phyloP scores from a whole-genome alignment of 2,797 vertebrate species.

The Sebastolobus altivelis region DNA sequence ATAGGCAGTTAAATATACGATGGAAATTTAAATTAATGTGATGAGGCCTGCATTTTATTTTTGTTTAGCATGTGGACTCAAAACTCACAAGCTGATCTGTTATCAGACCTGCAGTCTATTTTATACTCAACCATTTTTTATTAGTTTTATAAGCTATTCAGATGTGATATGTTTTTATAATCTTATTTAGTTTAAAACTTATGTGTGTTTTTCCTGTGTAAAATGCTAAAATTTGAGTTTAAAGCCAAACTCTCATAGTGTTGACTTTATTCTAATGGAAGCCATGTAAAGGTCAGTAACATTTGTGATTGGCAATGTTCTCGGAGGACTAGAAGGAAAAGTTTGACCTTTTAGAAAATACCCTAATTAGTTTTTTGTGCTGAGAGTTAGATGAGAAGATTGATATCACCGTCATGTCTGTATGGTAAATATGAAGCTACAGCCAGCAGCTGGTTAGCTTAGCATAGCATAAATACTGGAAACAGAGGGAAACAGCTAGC shows the following conservation, averaged over 20 bases:
- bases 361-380: not conserved
- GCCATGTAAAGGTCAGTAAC: not conserved
- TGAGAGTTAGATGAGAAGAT: not conserved
- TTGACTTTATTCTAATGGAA: constrained; percentile 2
- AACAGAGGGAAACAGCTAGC: not conserved
- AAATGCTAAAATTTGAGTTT: constrained; percentile 9
- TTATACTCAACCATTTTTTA: constrained; percentile 26
- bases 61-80: constrained; percentile 6
- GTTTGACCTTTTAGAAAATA: not conserved
- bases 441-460: not conserved
- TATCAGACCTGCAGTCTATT: constrained; percentile 26
- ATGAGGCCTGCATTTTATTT: constrained; percentile 18
- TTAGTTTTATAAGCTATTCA: constrained; percentile 41
- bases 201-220: not conserved
- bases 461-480: not conserved
- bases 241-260: not conserved
- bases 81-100: constrained; percentile 26
- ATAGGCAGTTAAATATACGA: not conserved
- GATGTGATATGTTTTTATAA: constrained; percentile 24
- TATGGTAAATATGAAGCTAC: not conserved
- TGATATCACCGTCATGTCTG: not conserved
- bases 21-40: not conserved
- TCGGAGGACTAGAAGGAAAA: not conserved
- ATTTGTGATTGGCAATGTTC: not conserved
- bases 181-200: not conserved